Evolutionary conservation across 1,140 invertebrate species (phyloP).

Genomic region (Calycopis cecrops): DNA sequence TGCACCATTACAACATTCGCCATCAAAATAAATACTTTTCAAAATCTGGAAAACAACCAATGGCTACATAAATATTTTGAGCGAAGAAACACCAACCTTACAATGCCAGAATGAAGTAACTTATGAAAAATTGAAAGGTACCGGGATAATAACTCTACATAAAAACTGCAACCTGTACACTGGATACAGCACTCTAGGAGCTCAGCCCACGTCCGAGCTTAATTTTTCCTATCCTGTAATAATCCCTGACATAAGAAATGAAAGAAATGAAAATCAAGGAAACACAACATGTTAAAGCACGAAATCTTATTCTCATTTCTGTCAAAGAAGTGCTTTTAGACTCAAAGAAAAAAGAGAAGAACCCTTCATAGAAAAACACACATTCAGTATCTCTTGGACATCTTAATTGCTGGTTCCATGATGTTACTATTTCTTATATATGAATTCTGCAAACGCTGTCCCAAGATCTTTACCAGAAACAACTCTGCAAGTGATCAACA

Average conservation of each 20-base stretch:
- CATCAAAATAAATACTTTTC: constrained; percentile 29
- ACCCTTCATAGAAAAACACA: constrained; percentile 13
- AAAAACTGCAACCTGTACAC: constrained; percentile 29
- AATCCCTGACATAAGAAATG: too few relatives aligned
- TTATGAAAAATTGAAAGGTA: constrained; percentile 21
- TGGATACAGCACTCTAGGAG: constrained; percentile 23
- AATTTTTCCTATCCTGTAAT: constrained; percentile 14
- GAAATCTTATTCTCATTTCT: constrained; percentile 14
- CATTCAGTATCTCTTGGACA: too few relatives aligned
- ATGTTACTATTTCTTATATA: too few relatives aligned
- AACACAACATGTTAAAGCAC: constrained; percentile 1
- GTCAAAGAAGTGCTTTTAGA: constrained; percentile 20
- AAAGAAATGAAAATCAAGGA: constrained; percentile 16
- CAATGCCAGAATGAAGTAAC: constrained; percentile 27
- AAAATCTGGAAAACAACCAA: constrained; percentile 24
- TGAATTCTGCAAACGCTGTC: too few relatives aligned
- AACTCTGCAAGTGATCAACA: too few relatives aligned
- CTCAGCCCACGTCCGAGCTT: constrained; percentile 1
- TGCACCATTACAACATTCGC: constrained; percentile 28
- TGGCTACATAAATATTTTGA: constrained; percentile 34
- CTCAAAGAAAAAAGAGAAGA: constrained; percentile 13
- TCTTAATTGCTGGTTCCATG: too few relatives aligned
- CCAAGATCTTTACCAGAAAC: too few relatives aligned
- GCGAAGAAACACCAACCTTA: constrained; percentile 14
- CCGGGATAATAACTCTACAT: constrained; percentile 25